phyloP scores from a whole-genome alignment of 2,113 vertebrate genomes.

The Perca schrenkii region DNA sequence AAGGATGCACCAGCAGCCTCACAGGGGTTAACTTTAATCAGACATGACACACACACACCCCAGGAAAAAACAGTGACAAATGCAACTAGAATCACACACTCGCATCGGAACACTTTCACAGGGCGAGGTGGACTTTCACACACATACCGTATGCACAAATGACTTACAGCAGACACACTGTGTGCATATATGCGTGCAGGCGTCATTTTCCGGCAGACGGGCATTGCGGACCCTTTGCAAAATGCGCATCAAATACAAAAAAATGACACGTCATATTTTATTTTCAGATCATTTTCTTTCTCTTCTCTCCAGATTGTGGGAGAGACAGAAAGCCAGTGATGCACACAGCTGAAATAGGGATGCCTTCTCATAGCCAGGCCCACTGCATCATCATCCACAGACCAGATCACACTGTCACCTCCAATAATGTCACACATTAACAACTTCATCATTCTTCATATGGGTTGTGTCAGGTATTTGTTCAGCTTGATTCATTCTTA shows the following conservation, averaged over 20 bases:
- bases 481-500: conserved; percentile 60
- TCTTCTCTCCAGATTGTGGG: conserved; percentile 25
- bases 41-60: conserved; percentile 78
- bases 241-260: conserved; percentile 62
- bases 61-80: conserved; percentile 76
- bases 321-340: conserved; percentile 47
- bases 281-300: conserved; percentile 53
- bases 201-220: conserved; percentile 33
- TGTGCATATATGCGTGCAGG: not conserved
- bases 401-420: conserved; percentile 68
- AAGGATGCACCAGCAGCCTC: conserved; percentile 76
- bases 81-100: conserved; percentile 67
- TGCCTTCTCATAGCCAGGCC: conserved; percentile 20
- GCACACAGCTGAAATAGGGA: conserved; percentile 45
- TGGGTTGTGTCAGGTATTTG: conserved; percentile 66
- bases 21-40: conserved; percentile 84
- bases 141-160: conserved; percentile 40
- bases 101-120: conserved; percentile 47
- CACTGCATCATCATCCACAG: conserved; percentile 60
- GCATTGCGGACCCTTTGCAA: conserved; percentile 39
- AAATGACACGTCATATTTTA: conserved; percentile 61
- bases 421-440: conserved; percentile 74
- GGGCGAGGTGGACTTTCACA: conserved; percentile 45
- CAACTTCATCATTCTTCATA: conserved; percentile 72
- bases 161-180: conserved; percentile 45